Conservation (phyloP, 2,797 vertebrate genomes). For the Hipposideros larvatus region DNA sequence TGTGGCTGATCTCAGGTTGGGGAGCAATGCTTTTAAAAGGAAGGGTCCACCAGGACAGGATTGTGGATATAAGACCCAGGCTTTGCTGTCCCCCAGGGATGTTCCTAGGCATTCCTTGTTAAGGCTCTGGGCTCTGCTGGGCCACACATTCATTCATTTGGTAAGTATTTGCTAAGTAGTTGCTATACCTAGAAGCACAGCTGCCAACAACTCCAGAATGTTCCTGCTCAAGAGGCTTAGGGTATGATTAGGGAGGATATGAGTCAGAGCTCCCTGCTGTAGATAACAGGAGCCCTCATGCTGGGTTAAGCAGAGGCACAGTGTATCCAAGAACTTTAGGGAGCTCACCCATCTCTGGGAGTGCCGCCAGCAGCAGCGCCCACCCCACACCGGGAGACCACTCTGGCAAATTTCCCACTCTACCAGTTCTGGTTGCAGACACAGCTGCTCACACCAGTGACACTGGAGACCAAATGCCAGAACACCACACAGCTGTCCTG, state of each 20-base stretch:
- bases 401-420: accelerated
- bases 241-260: background rate
- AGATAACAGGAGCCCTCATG: background rate
- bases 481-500: background rate
- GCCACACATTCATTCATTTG: background rate
- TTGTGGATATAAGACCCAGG: background rate
- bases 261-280: background rate
- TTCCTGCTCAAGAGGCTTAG: background rate
- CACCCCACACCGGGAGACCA: too few species aligned
- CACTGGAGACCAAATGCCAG: background rate
- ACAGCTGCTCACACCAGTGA: background rate
- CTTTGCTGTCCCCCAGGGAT: background rate
- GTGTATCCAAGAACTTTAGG: background rate
- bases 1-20: background rate
- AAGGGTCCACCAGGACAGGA: background rate
- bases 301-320: background rate
- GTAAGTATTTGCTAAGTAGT: background rate
- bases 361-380: background rate
- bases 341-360: background rate
- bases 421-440: background rate
- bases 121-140: background rate
- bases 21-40: background rate
- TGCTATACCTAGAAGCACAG: background rate
- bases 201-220: background rate
- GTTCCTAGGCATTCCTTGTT: background rate